Conservation (phyloP, 2,888 invertebrate genomes). For the Sminthurinus aureus region DNA sequence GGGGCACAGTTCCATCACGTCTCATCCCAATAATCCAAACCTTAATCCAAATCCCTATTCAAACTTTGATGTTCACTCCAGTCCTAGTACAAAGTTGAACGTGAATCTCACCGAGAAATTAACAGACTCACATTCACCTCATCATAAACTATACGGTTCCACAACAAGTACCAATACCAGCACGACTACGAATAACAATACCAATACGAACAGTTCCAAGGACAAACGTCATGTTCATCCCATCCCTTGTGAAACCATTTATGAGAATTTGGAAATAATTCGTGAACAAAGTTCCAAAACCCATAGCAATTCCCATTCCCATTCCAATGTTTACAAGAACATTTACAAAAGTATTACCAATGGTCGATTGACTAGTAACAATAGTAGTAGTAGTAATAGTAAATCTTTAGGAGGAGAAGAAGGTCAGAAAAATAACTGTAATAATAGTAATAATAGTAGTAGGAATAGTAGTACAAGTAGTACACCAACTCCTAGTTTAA, state of each 20-base stretch:
- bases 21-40: not conserved
- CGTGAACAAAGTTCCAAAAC: constrained; percentile 48
- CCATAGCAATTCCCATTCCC: not conserved
- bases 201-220: not conserved
- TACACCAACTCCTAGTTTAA: not conserved
- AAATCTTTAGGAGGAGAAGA: not conserved
- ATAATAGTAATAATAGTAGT: not conserved
- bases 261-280: constrained; percentile 58
- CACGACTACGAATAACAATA: too few relatives aligned
- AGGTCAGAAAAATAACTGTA: not conserved
- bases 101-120: constrained; percentile 28
- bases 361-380: not conserved
- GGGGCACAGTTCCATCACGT: constrained; percentile 7
- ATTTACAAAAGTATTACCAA: not conserved
- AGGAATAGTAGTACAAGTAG: not conserved
- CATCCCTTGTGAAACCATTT: constrained; percentile 55
- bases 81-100: constrained; percentile 12
- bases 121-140: constrained; percentile 6
- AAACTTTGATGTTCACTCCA: not conserved
- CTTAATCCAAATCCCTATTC: too few relatives aligned
- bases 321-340: not conserved
- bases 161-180: too few relatives aligned
- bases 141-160: constrained; percentile 4
- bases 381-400: not conserved
- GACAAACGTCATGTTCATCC: constrained; percentile 23